These are phyloP conservation scores for Drosophila varians DNA, from an alignment of 1,140 invertebrate genomes.

Conservation along the genomic window DNA sequence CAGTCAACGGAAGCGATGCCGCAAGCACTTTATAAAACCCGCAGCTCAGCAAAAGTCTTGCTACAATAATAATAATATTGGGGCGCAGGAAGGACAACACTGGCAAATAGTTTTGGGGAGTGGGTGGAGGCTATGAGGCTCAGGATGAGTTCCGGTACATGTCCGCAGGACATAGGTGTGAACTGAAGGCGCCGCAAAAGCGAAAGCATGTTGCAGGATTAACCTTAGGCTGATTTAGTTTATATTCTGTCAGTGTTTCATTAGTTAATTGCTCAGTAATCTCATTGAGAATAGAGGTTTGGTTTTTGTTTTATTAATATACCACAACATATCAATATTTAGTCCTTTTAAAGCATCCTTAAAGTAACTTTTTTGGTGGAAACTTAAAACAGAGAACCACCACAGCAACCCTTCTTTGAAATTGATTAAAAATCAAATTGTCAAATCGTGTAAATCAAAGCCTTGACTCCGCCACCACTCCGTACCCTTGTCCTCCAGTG, in stretches of 20 bases:
- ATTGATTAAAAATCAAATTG: constrained; percentile 41
- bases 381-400: not conserved
- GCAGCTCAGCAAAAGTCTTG: constrained; percentile 72
- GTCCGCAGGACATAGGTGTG: constrained; percentile 18
- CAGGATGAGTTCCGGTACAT: not conserved
- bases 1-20: constrained; percentile 35
- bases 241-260: not conserved
- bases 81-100: constrained; percentile 52
- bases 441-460: constrained; percentile 51
- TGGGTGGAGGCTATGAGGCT: constrained; percentile 46
- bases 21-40: constrained; percentile 73
- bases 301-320: too few species aligned
- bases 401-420: not conserved
- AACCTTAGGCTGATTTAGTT: too few species aligned
- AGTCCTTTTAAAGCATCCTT: too few species aligned
- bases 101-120: too few species aligned
- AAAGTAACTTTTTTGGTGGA: too few species aligned
- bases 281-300: not conserved
- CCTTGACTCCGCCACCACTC: constrained; percentile 50
- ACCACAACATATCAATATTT: too few species aligned
- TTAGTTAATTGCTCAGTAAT: not conserved
- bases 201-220: not conserved
- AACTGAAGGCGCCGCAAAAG: not conserved
- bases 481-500: constrained; percentile 31
- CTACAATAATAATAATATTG: constrained; percentile 81